Evolutionary conservation across 2,888 invertebrate species (phyloP).

Genomic region (Oscheius sp.): DNA sequence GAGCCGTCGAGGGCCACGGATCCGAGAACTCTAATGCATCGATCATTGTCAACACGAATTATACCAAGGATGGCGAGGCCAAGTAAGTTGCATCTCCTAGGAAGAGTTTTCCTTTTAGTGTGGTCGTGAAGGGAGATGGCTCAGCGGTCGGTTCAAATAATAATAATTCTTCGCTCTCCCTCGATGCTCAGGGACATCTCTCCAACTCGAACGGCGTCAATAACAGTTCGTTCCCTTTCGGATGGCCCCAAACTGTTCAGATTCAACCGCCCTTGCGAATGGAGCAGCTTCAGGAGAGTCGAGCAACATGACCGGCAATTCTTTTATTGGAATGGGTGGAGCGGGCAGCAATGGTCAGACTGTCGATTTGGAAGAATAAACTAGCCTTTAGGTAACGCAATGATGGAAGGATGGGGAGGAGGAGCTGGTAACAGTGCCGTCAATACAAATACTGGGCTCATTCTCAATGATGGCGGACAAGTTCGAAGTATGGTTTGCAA

Average conservation of each 20-base stretch:
- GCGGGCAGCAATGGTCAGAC: conserved; percentile 37
- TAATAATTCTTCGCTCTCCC: conserved; percentile 44
- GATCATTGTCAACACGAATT: conserved; percentile 52
- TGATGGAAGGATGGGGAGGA: conserved; percentile 46
- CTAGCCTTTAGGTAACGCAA: conserved; percentile 39
- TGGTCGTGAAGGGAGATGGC: conserved; percentile 48
- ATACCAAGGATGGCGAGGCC: conserved; percentile 50
- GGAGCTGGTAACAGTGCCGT: conserved; percentile 45
- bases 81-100: conserved; percentile 7
- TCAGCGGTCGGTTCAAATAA: conserved; percentile 45
- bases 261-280: conserved; percentile 41
- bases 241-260: conserved; percentile 37
- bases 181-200: conserved; percentile 47
- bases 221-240: conserved; percentile 35
- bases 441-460: conserved; percentile 43
- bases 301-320: conserved; percentile 50
- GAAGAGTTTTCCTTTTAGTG: conserved; percentile 23
- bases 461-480: conserved; percentile 41
- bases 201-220: conserved; percentile 45
- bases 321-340: conserved; percentile 43
- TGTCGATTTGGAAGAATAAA: background rate
- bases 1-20: conserved; percentile 51
- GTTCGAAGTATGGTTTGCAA: conserved; percentile 35
- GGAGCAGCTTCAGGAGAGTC: conserved; percentile 49
- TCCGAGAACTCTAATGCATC: conserved; percentile 53